Evolutionary conservation across 2,113 vertebrate species (phyloP).

Genomic region (Drymodes brunneopygia): DNA sequence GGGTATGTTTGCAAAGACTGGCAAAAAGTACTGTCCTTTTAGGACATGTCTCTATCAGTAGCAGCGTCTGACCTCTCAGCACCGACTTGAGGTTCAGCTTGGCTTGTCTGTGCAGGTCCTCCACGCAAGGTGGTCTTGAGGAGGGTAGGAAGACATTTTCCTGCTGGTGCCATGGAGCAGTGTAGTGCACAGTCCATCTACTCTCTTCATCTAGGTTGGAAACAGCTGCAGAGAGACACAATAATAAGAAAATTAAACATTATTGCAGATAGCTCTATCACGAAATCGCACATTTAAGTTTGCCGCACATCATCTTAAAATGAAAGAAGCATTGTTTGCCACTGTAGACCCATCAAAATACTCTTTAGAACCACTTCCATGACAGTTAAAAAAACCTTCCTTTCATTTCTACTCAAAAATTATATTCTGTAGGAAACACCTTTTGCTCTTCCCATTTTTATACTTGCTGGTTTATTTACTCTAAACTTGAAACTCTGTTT

Average conservation of each 20-base stretch:
- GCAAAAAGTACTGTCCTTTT: not conserved
- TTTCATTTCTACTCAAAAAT: not conserved
- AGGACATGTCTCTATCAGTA: not conserved
- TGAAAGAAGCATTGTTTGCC: not conserved
- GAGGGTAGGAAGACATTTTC: slow-evolving; percentile 93
- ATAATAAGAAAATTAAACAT: not conserved
- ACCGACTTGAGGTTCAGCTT: slow-evolving; percentile 97
- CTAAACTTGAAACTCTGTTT: not conserved
- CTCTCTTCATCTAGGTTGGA: slow-evolving; percentile 97
- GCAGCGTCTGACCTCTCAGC: slow-evolving; percentile 82
- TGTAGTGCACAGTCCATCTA: slow-evolving; percentile 95
- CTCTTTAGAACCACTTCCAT: not conserved
- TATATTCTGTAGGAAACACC: not conserved
- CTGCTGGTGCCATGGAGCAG: slow-evolving; percentile 94
- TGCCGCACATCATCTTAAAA: not conserved
- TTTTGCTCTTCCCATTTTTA: not conserved
- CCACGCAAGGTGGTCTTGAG: slow-evolving; percentile 88
- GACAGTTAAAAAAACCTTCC: not conserved
- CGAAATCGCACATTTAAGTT: rapidly evolving
- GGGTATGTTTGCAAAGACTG: not conserved
- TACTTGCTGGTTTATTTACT: not conserved
- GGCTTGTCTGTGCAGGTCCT: slow-evolving; percentile 93
- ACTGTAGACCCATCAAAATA: rapidly evolving
- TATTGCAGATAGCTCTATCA: not conserved
- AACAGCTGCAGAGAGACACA: slow-evolving; percentile 79